phyloP scores from a whole-genome alignment of 2,888 invertebrate species.

The Caenorhabditis panamensis region DNA sequence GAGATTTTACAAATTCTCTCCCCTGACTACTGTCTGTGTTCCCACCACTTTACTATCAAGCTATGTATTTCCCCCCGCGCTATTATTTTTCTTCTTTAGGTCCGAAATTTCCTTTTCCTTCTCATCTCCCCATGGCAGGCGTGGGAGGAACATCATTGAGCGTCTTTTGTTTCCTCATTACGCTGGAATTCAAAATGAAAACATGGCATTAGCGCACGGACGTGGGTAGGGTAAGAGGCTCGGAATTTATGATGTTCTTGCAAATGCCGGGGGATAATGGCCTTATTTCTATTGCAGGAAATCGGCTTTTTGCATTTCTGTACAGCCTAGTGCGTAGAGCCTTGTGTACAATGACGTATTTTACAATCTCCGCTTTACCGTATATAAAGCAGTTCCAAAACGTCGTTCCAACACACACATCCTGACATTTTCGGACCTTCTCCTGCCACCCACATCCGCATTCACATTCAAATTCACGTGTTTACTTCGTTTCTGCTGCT shows the following conservation, averaged over 20 bases:
- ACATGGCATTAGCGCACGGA: too few species aligned
- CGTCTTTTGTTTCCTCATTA: not conserved
- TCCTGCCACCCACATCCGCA: too few species aligned
- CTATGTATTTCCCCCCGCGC: not conserved
- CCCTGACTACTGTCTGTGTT: not conserved
- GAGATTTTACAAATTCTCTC: not conserved
- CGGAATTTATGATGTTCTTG: too few species aligned
- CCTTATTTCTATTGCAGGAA: too few species aligned
- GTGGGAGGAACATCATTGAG: not conserved
- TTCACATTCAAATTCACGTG: constrained; percentile 1
- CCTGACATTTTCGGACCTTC: not conserved
- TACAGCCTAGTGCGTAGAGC: too few species aligned
- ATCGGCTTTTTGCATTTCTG: too few species aligned
- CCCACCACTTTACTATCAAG: not conserved
- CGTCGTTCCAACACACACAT: constrained; percentile 15
- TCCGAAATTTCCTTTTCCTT: too few species aligned
- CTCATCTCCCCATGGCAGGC: not conserved
- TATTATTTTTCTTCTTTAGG: not conserved
- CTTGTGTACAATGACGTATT: too few species aligned
- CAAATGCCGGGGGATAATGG: too few species aligned
- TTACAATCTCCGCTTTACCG: too few species aligned
- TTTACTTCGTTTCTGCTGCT: constrained; percentile 2
- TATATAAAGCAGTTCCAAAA: not conserved
- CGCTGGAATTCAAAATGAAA: not conserved
- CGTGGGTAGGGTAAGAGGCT: too few species aligned